These are phyloP conservation scores for Notiomystis cincta DNA, from an alignment of 2,113 vertebrate genomes.

Conservation along the genomic window DNA sequence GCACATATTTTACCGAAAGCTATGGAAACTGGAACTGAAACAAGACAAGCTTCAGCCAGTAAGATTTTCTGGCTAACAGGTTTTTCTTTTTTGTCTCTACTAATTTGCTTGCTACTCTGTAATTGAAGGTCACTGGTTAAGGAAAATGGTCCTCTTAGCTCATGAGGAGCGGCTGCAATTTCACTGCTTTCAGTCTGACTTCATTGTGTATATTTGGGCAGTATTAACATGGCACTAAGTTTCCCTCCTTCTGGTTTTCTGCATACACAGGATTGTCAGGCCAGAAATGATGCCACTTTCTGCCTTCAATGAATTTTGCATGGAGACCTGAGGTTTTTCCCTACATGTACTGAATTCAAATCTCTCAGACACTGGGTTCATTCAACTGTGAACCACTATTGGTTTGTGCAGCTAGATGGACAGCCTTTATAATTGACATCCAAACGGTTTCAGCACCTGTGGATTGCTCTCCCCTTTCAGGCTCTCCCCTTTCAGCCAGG, in stretches of 20 bases:
- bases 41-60: constrained; percentile 38
- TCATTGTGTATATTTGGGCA: constrained; percentile 53
- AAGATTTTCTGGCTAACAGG: constrained; percentile 47
- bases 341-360: not conserved
- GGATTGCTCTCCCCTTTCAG: not conserved
- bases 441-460: not conserved
- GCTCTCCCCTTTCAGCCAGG: not conserved
- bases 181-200: constrained; percentile 42
- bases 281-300: not conserved
- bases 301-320: not conserved
- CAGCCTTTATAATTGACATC: not conserved
- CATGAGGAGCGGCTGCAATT: constrained; percentile 41
- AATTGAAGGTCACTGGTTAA: constrained; percentile 58
- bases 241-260: constrained; percentile 45
- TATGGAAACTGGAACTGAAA: constrained; percentile 43
- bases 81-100: constrained; percentile 52
- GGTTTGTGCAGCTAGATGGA: not conserved
- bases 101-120: constrained; percentile 56
- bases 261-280: not conserved
- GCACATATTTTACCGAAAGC: constrained; percentile 24
- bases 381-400: not conserved
- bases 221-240: constrained; percentile 26
- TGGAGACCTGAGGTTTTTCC: not conserved
- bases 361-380: not conserved
- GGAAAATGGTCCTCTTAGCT: constrained; percentile 45